Evolutionary conservation across 2,113 vertebrate genomes (phyloP).

Genomic region (Irena cyanogastra): DNA sequence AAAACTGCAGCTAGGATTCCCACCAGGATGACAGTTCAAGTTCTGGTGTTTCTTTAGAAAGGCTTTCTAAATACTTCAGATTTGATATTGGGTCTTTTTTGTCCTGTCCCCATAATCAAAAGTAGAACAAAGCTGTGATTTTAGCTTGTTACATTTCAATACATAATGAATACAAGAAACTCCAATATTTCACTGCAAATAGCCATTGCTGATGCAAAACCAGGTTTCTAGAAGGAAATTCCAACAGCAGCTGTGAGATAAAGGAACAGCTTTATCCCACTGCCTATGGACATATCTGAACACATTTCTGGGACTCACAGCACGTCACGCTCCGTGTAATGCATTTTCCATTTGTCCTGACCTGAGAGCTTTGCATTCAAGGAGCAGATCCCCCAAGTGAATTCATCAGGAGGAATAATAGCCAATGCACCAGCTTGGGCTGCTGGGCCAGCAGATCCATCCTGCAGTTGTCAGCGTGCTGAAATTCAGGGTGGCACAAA

Average conservation of each 20-base stretch:
- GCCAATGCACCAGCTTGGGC: not conserved
- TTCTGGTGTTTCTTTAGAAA: not conserved
- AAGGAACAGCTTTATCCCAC: not conserved
- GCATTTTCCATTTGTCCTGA: slow-evolving; percentile 2
- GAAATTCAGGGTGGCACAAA: not conserved
- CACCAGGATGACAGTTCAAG: not conserved
- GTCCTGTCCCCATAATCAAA: not conserved
- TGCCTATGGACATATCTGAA: not conserved
- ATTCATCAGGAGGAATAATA: slow-evolving; percentile 11
- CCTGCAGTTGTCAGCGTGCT: not conserved
- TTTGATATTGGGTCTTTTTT: not conserved
- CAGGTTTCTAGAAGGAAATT: not conserved
- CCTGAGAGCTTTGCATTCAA: not conserved
- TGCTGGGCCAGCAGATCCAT: slow-evolving; percentile 18
- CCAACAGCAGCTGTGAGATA: not conserved
- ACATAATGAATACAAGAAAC: not conserved
- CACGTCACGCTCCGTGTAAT: not conserved
- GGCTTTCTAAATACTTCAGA: not conserved
- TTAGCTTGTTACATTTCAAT: not conserved
- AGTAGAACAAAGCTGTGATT: not conserved
- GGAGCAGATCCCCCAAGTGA: not conserved
- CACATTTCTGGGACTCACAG: not conserved
- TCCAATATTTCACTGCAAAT: not conserved
- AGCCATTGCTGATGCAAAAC: not conserved
- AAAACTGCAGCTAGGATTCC: not conserved